Evolutionary conservation across 2,797 vertebrate genomes (phyloP).

Genomic region (Capromys pilorides): DNA sequence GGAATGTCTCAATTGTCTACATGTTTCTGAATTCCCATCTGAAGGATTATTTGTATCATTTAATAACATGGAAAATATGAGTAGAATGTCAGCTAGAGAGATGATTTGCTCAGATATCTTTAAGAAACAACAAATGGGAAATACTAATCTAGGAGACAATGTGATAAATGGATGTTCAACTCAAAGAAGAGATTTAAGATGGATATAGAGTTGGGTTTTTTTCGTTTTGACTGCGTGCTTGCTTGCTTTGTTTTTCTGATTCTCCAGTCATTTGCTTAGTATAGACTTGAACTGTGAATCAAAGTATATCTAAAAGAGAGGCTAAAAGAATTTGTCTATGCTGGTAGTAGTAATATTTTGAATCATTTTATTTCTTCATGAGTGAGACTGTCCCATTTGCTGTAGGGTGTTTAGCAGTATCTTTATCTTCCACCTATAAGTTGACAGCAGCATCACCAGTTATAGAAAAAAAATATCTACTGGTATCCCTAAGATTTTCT

Average conservation of each 20-base stretch:
- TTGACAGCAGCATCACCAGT: neutral
- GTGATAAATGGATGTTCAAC: neutral
- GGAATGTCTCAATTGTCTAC: neutral
- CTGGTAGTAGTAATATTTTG: neutral
- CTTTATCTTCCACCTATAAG: neutral
- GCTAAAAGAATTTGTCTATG: neutral
- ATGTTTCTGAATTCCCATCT: neutral
- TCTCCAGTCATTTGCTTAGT: neutral
- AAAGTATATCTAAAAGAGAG: neutral
- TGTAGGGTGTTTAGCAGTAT: neutral
- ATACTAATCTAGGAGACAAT: neutral
- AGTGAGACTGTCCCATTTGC: fast-evolving
- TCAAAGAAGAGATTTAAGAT: neutral
- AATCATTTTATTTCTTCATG: neutral
- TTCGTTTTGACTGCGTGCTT: neutral
- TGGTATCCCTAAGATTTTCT: neutral
- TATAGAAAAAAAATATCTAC: neutral
- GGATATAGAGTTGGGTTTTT: neutral
- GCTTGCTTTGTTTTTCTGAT: neutral
- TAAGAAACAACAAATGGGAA: neutral
- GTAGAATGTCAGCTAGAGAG: neutral
- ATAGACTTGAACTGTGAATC: neutral
- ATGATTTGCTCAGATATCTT: neutral
- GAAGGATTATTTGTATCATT: neutral
- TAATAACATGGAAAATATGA: neutral